These are phyloP conservation scores for Rhagologus leucostigma DNA, from an alignment of 2,113 vertebrate genomes.

Conservation along the genomic window DNA sequence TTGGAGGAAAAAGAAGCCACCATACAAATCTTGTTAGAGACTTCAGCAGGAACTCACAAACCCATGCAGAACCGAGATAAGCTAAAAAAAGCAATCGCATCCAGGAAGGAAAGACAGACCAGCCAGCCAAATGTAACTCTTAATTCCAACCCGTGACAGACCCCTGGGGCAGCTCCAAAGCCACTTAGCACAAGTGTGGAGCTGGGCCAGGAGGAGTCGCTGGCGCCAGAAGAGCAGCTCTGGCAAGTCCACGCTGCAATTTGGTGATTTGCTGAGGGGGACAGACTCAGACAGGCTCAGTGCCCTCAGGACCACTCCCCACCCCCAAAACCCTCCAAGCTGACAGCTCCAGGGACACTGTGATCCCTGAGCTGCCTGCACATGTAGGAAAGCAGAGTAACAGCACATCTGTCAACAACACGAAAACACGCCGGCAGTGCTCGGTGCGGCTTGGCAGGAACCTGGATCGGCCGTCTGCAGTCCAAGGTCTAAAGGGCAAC, in stretches of 20 bases:
- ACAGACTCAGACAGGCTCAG: background rate
- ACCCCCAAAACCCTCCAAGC: background rate
- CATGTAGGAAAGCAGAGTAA: background rate
- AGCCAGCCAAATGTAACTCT: constrained; percentile 55
- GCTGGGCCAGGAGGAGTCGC: constrained; percentile 32
- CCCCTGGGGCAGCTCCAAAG: constrained; percentile 64
- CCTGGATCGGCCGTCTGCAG: background rate
- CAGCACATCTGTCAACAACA: background rate
- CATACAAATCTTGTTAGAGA: constrained; percentile 64
- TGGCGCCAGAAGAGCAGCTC: constrained; percentile 7
- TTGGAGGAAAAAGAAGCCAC: constrained; percentile 56
- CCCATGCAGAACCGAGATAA: constrained; percentile 63
- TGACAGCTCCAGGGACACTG: background rate
- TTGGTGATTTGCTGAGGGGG: background rate
- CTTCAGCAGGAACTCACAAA: constrained; percentile 52
- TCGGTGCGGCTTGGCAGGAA: background rate
- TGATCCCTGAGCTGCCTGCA: background rate
- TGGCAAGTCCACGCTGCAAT: background rate
- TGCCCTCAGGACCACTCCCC: background rate
- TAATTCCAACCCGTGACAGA: constrained; percentile 62
- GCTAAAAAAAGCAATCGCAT: constrained; percentile 58
- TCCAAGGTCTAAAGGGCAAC: constrained; percentile 29
- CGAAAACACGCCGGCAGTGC: background rate
- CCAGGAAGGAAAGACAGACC: constrained; percentile 49
- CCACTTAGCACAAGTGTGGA: constrained; percentile 53